phyloP scores from a whole-genome alignment of 2,888 invertebrate species.

The Strigamia transsilvanica region DNA sequence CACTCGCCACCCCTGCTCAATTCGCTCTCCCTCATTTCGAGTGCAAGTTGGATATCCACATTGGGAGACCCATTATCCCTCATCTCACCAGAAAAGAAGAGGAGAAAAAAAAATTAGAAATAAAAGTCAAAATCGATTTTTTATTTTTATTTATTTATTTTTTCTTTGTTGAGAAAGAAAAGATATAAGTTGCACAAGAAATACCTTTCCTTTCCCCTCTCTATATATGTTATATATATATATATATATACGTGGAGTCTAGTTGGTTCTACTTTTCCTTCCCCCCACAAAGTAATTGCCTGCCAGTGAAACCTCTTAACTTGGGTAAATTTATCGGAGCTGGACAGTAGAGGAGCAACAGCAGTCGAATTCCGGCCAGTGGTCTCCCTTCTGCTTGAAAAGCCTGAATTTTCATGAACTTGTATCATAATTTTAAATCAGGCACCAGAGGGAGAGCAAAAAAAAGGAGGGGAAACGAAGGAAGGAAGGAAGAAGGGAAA shows the following conservation, averaged over 20 bases:
- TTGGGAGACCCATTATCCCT: conserved; percentile 31
- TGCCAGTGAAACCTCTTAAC: conserved; percentile 54
- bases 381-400: conserved; percentile 38
- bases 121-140: too few species aligned
- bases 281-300: conserved; percentile 51
- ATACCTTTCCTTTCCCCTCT: not conserved
- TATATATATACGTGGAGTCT: not conserved
- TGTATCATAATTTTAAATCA: conserved; percentile 54
- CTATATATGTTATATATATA: not conserved
- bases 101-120: not conserved
- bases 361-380: conserved; percentile 45
- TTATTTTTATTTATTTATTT: too few species aligned
- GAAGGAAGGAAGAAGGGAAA: not conserved
- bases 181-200: too few species aligned
- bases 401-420: conserved; percentile 54
- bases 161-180: too few species aligned
- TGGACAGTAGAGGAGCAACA: conserved; percentile 45
- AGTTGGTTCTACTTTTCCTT: not conserved
- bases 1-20: conserved; percentile 7
- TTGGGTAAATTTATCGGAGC: conserved; percentile 50
- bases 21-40: conserved; percentile 36
- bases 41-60: conserved; percentile 45
- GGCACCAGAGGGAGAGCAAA: conserved; percentile 20
- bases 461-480: not conserved
- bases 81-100: not conserved